These are phyloP conservation scores for Eupristina koningsbergeri DNA, from an alignment of 1,140 invertebrate species.

Conservation along the genomic window DNA sequence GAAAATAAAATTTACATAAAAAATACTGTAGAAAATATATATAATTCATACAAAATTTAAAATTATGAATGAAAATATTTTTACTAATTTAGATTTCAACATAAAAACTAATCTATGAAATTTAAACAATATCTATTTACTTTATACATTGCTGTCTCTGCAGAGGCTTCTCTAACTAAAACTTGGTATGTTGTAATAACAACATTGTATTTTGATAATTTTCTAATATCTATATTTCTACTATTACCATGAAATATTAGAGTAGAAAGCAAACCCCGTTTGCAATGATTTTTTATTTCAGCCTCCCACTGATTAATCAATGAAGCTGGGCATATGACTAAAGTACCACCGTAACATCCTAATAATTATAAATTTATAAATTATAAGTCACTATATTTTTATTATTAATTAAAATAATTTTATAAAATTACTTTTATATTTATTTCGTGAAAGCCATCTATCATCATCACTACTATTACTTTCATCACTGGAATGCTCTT, in stretches of 20 bases:
- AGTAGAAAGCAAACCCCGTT: slow-evolving; percentile 77
- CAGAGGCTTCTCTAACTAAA: slow-evolving; percentile 75
- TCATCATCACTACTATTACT: slow-evolving; percentile 53
- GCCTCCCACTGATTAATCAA: slow-evolving; percentile 88
- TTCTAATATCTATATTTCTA: slow-evolving; percentile 78
- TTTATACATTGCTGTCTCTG: slow-evolving; percentile 52
- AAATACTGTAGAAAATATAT: neutral
- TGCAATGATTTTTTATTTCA: slow-evolving; percentile 82
- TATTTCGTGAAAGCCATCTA: slow-evolving; percentile 55
- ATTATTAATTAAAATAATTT: slow-evolving; percentile 19
- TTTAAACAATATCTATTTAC: slow-evolving; percentile 51
- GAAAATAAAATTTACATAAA: neutral
- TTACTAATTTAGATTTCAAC: neutral
- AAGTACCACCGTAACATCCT: slow-evolving; percentile 78
- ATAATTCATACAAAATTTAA: neutral
- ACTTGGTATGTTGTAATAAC: slow-evolving; percentile 87
- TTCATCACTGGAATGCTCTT: slow-evolving; percentile 54
- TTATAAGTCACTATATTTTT: neutral
- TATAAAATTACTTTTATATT: slow-evolving; percentile 62
- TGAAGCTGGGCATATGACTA: slow-evolving; percentile 92
- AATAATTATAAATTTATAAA: slow-evolving; percentile 17
- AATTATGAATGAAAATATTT: neutral
- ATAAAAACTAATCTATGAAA: neutral
- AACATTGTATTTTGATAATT: slow-evolving; percentile 78
- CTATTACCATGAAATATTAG: slow-evolving; percentile 87